phyloP scores from a whole-genome alignment of 2,797 vertebrate species.

The Rhinogobio ventralis region DNA sequence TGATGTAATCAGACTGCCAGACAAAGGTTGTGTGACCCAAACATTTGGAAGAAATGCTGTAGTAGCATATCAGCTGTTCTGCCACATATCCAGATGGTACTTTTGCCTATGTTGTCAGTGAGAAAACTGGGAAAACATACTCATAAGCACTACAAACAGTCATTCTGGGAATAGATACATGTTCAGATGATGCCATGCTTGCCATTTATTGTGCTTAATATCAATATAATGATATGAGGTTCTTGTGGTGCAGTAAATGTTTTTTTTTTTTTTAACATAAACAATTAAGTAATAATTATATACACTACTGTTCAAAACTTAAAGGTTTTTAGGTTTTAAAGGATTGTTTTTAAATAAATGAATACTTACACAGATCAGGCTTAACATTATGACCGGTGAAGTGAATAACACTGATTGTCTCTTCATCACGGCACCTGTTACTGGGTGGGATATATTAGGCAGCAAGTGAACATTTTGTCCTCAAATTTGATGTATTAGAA shows the following conservation, averaged over 20 bases:
- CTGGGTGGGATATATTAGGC: no score
- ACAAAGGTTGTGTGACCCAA: neutral
- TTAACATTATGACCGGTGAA: no score
- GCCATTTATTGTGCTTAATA: neutral
- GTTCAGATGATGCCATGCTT: neutral
- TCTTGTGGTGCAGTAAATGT: neutral
- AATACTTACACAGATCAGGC: neutral
- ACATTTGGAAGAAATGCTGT: conserved; percentile 8
- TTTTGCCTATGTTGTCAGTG: neutral
- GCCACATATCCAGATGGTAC: neutral
- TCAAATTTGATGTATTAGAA: no score
- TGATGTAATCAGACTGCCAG: neutral
- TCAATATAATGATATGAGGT: neutral
- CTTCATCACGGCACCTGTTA: no score
- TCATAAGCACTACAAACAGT: neutral
- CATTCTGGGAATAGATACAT: neutral
- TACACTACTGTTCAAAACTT: neutral
- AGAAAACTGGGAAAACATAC: neutral
- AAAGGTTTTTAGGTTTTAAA: no score
- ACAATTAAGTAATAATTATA: neutral
- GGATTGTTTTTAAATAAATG: neutral
- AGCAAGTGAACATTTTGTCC: no score
- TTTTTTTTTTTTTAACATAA: neutral
- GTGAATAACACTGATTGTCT: no score
- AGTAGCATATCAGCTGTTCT: neutral